These are phyloP conservation scores for Rutilus rutilus DNA, from an alignment of 2,113 vertebrate species.

Conservation along the genomic window DNA sequence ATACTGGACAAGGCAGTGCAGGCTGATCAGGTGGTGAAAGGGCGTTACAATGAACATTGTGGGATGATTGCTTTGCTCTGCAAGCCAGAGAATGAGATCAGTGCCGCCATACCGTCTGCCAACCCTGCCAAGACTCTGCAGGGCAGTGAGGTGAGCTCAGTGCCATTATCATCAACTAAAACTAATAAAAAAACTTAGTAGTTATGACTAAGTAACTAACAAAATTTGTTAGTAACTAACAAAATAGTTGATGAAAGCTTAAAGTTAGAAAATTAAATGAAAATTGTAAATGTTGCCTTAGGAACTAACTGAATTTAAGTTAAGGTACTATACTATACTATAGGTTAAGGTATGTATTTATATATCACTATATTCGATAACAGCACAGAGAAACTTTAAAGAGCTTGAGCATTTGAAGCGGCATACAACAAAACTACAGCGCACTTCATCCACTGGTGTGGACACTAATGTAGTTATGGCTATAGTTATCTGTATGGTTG, in stretches of 20 bases:
- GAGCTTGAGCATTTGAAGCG: too few relatives aligned
- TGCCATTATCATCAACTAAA: not conserved
- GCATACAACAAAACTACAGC: too few relatives aligned
- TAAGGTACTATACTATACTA: not conserved
- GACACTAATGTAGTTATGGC: too few relatives aligned
- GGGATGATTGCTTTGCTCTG: slow-evolving; percentile 92
- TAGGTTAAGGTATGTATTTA: too few relatives aligned
- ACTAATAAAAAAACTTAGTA: not conserved
- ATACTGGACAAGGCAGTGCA: slow-evolving; percentile 89
- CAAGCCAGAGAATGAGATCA: slow-evolving; percentile 89
- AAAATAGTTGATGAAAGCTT: not conserved
- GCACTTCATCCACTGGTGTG: too few relatives aligned
- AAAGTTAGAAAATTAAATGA: not conserved
- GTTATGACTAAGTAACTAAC: too few relatives aligned
- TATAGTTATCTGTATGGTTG: too few relatives aligned
- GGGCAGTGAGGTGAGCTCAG: slow-evolving; percentile 88
- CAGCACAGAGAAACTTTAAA: too few relatives aligned
- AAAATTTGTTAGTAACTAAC: too few relatives aligned
- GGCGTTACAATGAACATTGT: slow-evolving; percentile 88
- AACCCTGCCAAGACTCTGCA: slow-evolving; percentile 96
- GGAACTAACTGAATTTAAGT: not conserved
- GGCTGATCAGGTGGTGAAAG: slow-evolving; percentile 91
- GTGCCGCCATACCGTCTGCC: slow-evolving; percentile 91
- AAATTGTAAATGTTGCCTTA: not conserved
- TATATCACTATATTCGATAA: too few relatives aligned